Conservation (phyloP, 2,888 invertebrate species). For the Pantelozetes paolii region DNA sequence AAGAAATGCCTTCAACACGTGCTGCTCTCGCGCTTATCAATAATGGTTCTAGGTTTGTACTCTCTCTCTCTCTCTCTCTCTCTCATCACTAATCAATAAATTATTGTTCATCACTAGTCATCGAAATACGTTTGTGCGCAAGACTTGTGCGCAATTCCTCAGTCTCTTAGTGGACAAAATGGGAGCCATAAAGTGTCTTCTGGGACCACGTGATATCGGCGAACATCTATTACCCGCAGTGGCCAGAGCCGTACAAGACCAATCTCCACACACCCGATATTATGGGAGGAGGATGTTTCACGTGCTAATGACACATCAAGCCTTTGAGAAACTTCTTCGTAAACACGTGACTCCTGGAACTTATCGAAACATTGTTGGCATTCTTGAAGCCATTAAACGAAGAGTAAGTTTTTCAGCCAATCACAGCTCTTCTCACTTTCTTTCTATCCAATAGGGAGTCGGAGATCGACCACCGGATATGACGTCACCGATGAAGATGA, state of each 20-base stretch:
- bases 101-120: constrained; percentile 57
- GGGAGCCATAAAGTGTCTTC: constrained; percentile 68
- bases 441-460: too few species aligned
- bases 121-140: constrained; percentile 80
- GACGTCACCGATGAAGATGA: too few species aligned
- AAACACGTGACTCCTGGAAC: constrained; percentile 75
- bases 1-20: constrained; percentile 63
- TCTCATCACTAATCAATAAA: neutral
- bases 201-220: constrained; percentile 69
- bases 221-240: constrained; percentile 73
- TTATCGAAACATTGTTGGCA: constrained; percentile 77
- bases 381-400: constrained; percentile 57
- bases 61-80: too few species aligned
- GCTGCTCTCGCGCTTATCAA: constrained; percentile 53
- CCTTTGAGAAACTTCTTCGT: constrained; percentile 69
- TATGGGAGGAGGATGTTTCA: constrained; percentile 74
- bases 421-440: too few species aligned
- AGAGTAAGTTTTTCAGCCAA: too few species aligned
- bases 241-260: constrained; percentile 78
- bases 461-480: constrained; percentile 36
- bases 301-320: constrained; percentile 65
- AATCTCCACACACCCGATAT: constrained; percentile 76
- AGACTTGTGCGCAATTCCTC: constrained; percentile 73
- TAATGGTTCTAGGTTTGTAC: constrained; percentile 53
- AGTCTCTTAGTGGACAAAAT: constrained; percentile 66